Evolutionary conservation across 2,888 invertebrate genomes (phyloP).

Genomic region (Phyllotreta striolata): DNA sequence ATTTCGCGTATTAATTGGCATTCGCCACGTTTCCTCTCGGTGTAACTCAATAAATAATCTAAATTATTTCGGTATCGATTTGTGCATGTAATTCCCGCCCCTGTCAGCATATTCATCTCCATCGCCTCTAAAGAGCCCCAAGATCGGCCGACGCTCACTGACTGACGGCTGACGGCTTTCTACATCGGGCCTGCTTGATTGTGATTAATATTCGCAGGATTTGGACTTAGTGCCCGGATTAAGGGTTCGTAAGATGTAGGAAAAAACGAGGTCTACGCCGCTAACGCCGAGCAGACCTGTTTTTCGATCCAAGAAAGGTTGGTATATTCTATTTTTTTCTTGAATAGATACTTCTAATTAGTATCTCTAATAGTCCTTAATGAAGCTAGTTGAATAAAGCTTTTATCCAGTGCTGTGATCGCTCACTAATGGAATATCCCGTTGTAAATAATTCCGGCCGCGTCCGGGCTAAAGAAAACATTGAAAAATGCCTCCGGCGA

Average conservation of each 20-base stretch:
- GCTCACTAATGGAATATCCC: no score
- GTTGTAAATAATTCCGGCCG: slow-evolving; percentile 8
- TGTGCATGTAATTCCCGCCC: slow-evolving; percentile 11
- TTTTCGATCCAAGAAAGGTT: no score
- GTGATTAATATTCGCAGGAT: slow-evolving; percentile 56
- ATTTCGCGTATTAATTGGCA: no score
- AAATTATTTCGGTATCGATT: background rate
- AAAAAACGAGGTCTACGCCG: slow-evolving; percentile 28
- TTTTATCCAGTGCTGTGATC: no score
- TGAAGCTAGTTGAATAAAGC: no score
- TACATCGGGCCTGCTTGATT: slow-evolving; percentile 51
- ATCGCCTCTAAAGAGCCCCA: slow-evolving; percentile 24
- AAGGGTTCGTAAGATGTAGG: slow-evolving; percentile 38
- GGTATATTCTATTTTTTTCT: no score
- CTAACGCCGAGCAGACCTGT: no score
- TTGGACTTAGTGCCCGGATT: slow-evolving; percentile 51
- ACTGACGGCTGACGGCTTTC: slow-evolving; percentile 50
- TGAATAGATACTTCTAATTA: no score
- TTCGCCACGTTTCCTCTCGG: no score
- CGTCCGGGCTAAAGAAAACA: slow-evolving; percentile 5
- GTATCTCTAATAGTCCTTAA: no score
- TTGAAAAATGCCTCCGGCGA: slow-evolving; percentile 10
- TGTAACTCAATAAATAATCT: no score
- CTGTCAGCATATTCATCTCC: slow-evolving; percentile 25
- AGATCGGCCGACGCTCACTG: slow-evolving; percentile 31